Evolutionary conservation across 2,797 vertebrate genomes (phyloP), one percentile per base, ranked within the genome.

Genomic region (Ataeniobius toweri): DNA sequence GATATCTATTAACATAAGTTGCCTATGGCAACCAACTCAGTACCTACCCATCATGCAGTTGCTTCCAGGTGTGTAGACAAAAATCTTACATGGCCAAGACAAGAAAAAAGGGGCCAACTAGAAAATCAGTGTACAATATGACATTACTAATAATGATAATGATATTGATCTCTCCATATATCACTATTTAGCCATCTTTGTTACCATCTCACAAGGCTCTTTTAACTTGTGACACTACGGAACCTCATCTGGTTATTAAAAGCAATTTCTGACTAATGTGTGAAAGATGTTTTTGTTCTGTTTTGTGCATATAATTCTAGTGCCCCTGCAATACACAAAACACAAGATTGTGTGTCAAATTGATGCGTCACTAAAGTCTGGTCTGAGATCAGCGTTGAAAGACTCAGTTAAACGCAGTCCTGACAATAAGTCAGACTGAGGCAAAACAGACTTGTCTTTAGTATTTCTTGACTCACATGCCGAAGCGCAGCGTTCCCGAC

Each of bases 401-500:
- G 36, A 68, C 9, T 31, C 61, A 44, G 39, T 68, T 28, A 5
- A 41, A 39, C 9, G 22, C 3, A 24, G 22, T 22, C 0, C 5
- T 18, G 18, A 73, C 58, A 26, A 48, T 46, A 5, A 6, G 3
- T 51, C 7, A 55, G 44, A 28, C 4, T 13, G 69, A 61, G 51
- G 41, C 14, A 50, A 51, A 72, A 70, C 26, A 44, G n/a, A 39
- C 51, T 44, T 48, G 59, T 24, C 14, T 24, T 46, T 26, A 39
- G 74, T n/a, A 56, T 51, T 28, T 9, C 68, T 41, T 0, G 59
- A 97, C 98, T 99, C 92, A 99, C 98, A 99, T 98, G 93, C 98
- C 98, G 58, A 99, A 99, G 82, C 98, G 96, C 87, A 99, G 93
- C 0, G 97, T 99, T 80, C 98, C 98, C 3, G 98, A 99, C 89